Evolutionary conservation across 2,797 vertebrate genomes (phyloP), one percentile per base, ranked within the genome.

Genomic region (Semotilus atromaculatus): DNA sequence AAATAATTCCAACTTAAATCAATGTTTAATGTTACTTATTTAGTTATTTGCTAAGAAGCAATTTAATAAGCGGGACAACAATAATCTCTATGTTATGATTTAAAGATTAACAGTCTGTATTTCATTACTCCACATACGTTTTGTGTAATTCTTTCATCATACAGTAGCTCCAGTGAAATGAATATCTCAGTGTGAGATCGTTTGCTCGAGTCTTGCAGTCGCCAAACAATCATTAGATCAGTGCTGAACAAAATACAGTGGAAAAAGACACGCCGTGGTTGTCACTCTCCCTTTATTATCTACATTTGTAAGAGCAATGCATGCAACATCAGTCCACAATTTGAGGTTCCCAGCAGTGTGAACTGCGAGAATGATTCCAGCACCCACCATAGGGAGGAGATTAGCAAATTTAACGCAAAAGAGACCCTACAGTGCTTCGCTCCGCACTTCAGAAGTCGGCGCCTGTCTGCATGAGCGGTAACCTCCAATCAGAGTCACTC

Each of bases 401-500:
- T 77, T 68, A 78, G 40, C 58, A 31, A n/a, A 64, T 55, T 60
- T 64, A 43, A 71, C 3, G 79, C 78, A 81, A 73, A 85, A 75
- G 40, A 67, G 73, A 40, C 31, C 26, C 81, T 73, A 43, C 51
- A 29, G 34, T 72, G 51, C 66, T 72, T 38, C n/a, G 78, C 55
- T 29, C 60, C 5, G 38, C 53, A 81, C 55, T 71, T 86, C 73
- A 73, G 74, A 82, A 82, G 72, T 64, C 48, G 48, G 43, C 13
- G 26, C 40, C 81, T 31, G 58, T 66, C 64, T 83, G 74, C 55
- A 48, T 80, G 23, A 83, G 81, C 68, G 13, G 23, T 55, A 68
- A 67, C 85, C 38, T 73, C 64, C 76, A 86, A 70, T 84, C 66
- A 79, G 71, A 80, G 81, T 75, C 68, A 43, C 40, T 74, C 51